Base-by-base conservation (phyloP, 2,888 invertebrate genomes). In the Andrena marginata region DNA sequence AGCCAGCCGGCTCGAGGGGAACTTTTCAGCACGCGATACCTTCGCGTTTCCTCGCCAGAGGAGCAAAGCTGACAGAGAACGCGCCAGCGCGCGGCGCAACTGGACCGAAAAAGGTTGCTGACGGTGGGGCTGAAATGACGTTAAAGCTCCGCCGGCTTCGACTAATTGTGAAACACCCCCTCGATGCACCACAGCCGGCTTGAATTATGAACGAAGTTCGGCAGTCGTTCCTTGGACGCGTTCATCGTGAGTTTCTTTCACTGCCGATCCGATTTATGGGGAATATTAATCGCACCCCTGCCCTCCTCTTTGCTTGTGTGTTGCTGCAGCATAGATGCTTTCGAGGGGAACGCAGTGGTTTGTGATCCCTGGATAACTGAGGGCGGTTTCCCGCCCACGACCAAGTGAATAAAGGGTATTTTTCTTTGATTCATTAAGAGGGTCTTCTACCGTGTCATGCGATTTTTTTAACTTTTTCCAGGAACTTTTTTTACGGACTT, bases 101-200 rank as follows among this genome's bases (percentile, higher is more conserved):
- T 62, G 63, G 68, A 48, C n/a, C 49, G 63, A 10, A 42, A 42
- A 5, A 59, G 67, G 51, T 69, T 48, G 51, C 35, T 26, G 20
- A 48, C n/a, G 59, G 59, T 29, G 48, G 33, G 35, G 56, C 31
- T 13, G 31, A 51, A 56, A 68, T n/a, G 49, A 31, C 48, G 69
- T 56, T 59, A 75, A 72, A 62, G 69, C 81, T 59, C 42, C 60
- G 54, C 54, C 72, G 20, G 65, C 68, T 23, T 72, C 78, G 75
- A 70, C 75, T 84, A 84, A 84, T 84, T 82, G 82, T 72, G 82
- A 75, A 72, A 78, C 82, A 79, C 82, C 68, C 74, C 62, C 63
- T 13, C 75, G 59, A 68, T 71, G 31, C 74, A 56, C 42, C 67
- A 68, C 65, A 64, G 76, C 23, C 75, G 63, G 60, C 35, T 62